A percentile compares a stretch with the other conserved stretches of the same genome.
Evolutionary conservation across 2,113 vertebrate species (phyloP).

Genomic region (Oplegnathus fasciatus): DNA sequence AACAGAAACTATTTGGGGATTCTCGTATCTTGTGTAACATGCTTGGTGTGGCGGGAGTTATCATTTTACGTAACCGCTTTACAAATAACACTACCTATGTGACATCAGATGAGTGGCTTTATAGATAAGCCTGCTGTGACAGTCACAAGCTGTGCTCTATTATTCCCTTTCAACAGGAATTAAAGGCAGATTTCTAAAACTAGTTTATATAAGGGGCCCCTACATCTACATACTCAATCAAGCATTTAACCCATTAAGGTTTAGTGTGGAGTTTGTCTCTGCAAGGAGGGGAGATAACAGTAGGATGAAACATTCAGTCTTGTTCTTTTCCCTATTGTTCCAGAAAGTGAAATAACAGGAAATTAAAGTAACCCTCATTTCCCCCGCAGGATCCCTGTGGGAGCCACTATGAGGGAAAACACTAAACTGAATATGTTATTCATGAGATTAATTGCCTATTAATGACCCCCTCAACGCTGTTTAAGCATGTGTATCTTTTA

Average conservation of each 20-base stretch:
- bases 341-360: constrained; percentile 43
- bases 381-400: neutral
- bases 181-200: constrained; percentile 21
- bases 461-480: constrained; percentile 26
- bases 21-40: neutral
- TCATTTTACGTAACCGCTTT: constrained; percentile 4
- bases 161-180: constrained; percentile 11
- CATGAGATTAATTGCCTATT: constrained; percentile 31
- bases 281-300: neutral
- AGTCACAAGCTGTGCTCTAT: constrained; percentile 1
- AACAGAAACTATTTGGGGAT: neutral
- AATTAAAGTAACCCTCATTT: constrained; percentile 41
- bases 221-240: neutral
- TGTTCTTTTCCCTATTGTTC: constrained; percentile 18
- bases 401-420: constrained; percentile 35
- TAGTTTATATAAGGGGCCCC: neutral
- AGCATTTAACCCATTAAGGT: neutral
- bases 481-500: constrained; percentile 14
- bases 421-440: constrained; percentile 32
- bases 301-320: neutral
- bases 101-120: constrained; percentile 15
- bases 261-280: neutral
- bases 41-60: neutral
- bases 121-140: neutral
- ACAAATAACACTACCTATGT: neutral